These are phyloP conservation scores for Listronotus oregonensis DNA, from an alignment of 1,140 invertebrate species.

Conservation along the genomic window DNA sequence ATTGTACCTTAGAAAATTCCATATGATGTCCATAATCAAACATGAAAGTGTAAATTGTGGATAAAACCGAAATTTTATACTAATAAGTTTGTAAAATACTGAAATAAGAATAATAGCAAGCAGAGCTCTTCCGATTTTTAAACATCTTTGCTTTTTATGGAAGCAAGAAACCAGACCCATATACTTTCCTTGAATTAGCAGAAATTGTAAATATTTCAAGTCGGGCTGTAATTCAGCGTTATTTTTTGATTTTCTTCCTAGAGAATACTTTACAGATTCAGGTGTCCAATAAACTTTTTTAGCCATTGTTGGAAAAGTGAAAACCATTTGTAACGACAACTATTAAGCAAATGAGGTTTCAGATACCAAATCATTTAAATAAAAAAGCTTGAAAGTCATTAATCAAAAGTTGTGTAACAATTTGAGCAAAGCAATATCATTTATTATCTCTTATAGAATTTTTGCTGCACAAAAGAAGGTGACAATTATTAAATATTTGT, in stretches of 20 bases:
- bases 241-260: background rate
- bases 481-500: background rate
- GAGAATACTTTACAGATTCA: background rate
- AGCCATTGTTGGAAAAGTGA: background rate
- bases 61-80: background rate
- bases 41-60: background rate
- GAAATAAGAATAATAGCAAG: background rate
- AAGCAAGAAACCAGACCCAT: background rate
- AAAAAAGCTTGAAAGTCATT: background rate
- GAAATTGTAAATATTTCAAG: background rate
- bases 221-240: background rate
- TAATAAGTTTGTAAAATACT: background rate
- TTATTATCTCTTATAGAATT: constrained; percentile 3
- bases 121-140: background rate
- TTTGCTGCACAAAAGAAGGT: constrained; percentile 4
- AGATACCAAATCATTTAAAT: background rate
- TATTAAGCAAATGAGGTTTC: background rate
- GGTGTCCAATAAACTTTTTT: background rate
- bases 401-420: constrained; percentile 4
- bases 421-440: background rate
- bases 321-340: background rate
- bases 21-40: background rate
- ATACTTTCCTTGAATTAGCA: background rate
- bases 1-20: background rate
- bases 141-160: background rate